A percentile compares a stretch with the other conserved stretches of the same genome.
Evolutionary conservation across 2,888 invertebrate genomes (phyloP).

Genomic region (Drosophila affinis): DNA sequence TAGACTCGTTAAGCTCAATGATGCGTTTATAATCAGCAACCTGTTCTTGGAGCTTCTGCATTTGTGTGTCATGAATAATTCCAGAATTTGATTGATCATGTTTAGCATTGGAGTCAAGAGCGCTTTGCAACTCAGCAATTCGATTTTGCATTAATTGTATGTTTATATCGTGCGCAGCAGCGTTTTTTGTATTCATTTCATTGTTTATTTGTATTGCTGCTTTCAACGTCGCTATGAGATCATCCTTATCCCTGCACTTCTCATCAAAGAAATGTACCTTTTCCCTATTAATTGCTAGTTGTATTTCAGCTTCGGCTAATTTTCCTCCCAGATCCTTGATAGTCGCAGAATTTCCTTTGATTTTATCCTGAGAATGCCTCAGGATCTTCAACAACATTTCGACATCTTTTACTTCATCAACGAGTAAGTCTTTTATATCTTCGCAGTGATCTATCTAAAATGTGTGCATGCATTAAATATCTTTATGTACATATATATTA

Average conservation of each 20-base stretch:
- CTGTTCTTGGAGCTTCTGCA: not conserved
- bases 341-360: not conserved
- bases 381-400: not conserved
- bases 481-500: too few species aligned
- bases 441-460: too few species aligned
- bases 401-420: not conserved
- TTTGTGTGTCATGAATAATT: not conserved
- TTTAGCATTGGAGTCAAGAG: not conserved
- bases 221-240: not conserved
- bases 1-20: not conserved
- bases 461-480: too few species aligned
- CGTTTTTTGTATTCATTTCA: too few species aligned
- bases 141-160: not conserved
- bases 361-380: not conserved
- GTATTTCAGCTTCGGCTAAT: not conserved
- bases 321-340: not conserved
- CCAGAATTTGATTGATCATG: not conserved
- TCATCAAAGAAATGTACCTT: not conserved
- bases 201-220: not conserved
- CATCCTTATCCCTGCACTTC: not conserved
- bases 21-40: not conserved
- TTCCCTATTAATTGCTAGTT: not conserved
- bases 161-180: not conserved
- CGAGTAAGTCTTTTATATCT: too few species aligned
- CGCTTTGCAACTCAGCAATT: not conserved